phyloP scores from a whole-genome alignment of 2,888 invertebrate species.

The Polydrusus cervinus region DNA sequence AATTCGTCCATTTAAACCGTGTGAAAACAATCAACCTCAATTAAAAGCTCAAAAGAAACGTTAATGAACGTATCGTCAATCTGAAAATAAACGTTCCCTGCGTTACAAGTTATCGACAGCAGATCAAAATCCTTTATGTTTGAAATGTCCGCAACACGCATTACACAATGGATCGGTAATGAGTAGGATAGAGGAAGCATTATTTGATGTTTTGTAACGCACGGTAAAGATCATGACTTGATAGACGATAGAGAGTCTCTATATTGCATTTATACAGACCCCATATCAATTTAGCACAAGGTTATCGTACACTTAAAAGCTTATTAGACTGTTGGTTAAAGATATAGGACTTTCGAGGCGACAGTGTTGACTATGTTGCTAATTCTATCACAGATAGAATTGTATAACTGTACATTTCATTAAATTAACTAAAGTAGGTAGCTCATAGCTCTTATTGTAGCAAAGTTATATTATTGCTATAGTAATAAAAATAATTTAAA shows the following conservation, averaged over 20 bases:
- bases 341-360: too few relatives aligned
- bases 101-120: conserved; percentile 43
- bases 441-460: too few relatives aligned
- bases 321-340: too few relatives aligned
- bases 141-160: conserved; percentile 64
- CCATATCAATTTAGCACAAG: too few relatives aligned
- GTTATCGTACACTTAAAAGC: too few relatives aligned
- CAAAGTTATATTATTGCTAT: too few relatives aligned
- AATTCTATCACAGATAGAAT: too few relatives aligned
- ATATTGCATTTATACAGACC: neutral
- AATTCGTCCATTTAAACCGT: conserved; percentile 28
- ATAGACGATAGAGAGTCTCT: conserved; percentile 31
- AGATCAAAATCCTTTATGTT: conserved; percentile 62
- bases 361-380: too few relatives aligned
- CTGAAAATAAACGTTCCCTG: conserved; percentile 10
- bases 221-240: conserved; percentile 58
- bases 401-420: too few relatives aligned
- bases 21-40: conserved; percentile 51
- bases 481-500: too few relatives aligned
- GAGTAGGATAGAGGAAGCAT: conserved; percentile 67
- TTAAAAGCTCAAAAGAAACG: conserved; percentile 38
- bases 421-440: too few relatives aligned
- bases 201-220: conserved; percentile 64
- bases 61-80: conserved; percentile 48
- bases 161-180: conserved; percentile 68